A percentile compares a stretch with the other conserved stretches of the same genome.
Conservation (phyloP, 2,888 invertebrate species). For the Chrysomela aeneicollis region DNA sequence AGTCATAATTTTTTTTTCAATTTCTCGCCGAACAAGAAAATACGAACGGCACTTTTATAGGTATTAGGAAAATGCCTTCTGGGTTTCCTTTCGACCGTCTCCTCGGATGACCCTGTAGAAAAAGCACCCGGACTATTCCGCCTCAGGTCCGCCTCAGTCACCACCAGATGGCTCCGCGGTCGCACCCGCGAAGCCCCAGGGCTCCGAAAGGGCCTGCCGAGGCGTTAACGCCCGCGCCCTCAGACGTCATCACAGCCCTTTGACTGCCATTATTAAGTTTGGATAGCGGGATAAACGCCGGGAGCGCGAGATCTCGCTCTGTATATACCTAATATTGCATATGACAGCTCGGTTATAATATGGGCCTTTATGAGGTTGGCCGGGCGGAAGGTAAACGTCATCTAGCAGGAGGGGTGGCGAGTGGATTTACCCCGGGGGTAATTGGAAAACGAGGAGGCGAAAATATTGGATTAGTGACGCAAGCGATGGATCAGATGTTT, state of each 20-base stretch:
- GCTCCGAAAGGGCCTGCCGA: slow-evolving; percentile 37
- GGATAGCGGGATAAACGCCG: slow-evolving; percentile 60
- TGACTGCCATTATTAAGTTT: slow-evolving; percentile 61
- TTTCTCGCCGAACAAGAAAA: too few species aligned
- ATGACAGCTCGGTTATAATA: slow-evolving; percentile 52
- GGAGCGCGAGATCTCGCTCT: slow-evolving; percentile 46
- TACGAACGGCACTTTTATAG: too few species aligned
- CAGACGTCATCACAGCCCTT: slow-evolving; percentile 36
- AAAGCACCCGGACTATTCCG: too few species aligned
- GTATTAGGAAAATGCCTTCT: too few species aligned
- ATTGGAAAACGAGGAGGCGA: neutral
- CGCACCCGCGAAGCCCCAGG: slow-evolving; percentile 22
- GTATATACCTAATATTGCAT: slow-evolving; percentile 49
- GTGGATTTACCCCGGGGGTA: neutral
- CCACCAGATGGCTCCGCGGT: slow-evolving; percentile 16
- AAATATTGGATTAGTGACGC: too few species aligned
- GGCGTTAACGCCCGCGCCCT: slow-evolving; percentile 38
- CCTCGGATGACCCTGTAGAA: too few species aligned
- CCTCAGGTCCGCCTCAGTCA: neutral
- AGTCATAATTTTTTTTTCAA: too few species aligned
- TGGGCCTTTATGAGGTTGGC: slow-evolving; percentile 31
- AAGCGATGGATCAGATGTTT: too few species aligned
- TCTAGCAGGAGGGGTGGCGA: slow-evolving; percentile 10
- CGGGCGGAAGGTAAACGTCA: slow-evolving; percentile 37
- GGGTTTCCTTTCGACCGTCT: too few species aligned